phyloP scores from a whole-genome alignment of 2,113 vertebrate genomes.

The Girardinichthys multiradiatus region DNA sequence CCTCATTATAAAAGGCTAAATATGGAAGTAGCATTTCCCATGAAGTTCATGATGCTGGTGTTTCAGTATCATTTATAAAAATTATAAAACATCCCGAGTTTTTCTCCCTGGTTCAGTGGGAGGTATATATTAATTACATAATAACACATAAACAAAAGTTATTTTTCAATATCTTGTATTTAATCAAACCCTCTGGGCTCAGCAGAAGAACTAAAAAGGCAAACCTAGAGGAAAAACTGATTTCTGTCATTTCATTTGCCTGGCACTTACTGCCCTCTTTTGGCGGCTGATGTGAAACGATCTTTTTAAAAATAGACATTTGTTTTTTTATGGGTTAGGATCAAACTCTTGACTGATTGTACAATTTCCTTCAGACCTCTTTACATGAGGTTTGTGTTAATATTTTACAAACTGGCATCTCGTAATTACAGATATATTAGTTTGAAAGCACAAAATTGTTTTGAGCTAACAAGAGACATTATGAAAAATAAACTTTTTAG shows the following conservation, averaged over 20 bases:
- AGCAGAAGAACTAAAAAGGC: neutral
- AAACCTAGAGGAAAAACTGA: neutral
- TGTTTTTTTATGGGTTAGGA: neutral
- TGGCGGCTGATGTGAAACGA: conserved; percentile 19
- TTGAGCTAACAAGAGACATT: neutral
- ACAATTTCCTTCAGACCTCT: no score
- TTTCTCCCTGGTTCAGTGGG: neutral
- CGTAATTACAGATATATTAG: neutral
- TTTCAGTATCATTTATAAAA: conserved; percentile 13
- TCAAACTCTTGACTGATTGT: neutral
- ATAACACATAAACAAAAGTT: conserved; percentile 2
- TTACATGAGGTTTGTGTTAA: neutral
- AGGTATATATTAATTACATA: neutral
- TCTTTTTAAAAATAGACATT: neutral
- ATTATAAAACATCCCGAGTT: neutral
- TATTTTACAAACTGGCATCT: neutral
- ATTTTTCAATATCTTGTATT: conserved; percentile 9
- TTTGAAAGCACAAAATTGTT: neutral
- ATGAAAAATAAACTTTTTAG: no score
- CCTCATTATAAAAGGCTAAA: conserved; percentile 61
- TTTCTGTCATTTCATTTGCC: conserved; percentile 10
- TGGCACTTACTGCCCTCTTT: conserved; percentile 66
- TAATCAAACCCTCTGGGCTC: neutral
- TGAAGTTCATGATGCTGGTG: conserved; percentile 30
- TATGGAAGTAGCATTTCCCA: conserved; percentile 49